Evolutionary conservation across 2,888 invertebrate genomes (phyloP), one percentile per base, ranked within the genome.

Genomic region (Biston betularia): DNA sequence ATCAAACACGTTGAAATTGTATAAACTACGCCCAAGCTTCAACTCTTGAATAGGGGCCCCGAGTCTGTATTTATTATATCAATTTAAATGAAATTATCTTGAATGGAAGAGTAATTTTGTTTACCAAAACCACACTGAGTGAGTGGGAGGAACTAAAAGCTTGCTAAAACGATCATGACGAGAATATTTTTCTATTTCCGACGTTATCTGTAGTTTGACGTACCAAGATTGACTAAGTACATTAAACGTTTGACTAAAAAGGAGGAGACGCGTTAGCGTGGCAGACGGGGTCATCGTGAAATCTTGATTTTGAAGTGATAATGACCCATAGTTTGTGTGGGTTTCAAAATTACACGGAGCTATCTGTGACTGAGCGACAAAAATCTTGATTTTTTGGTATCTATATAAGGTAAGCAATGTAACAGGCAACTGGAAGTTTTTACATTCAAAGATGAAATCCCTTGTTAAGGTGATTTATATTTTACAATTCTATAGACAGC

Each of bases 81-180:
- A 58, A 58, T 58, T 58, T 58, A 58, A 49, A 58, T 49, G 46
- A 58, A 58, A 58, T 49, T 46, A 57, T 46, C 35, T 34, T 49
- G 48, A 58, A 58, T 58, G 58, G 58, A 12, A 40, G 58, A 58
- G 48, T 58, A 58, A 58, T 40, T 63, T 63, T 56, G 49, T 63
- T 63, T 56, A 56, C 63, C 42, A 63, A 50, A 48, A 40, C 48
- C 49, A 38, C 34, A n/a, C n/a, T 49, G 38, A 38, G 9, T 15
- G 58, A 58, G 58, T 58, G 49, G 58, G 58, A 49, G 38, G 49
- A 8, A 40, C 40, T 49, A 49, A 58, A 58, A 40, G 56, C 56
- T 46, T 34, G 46, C 56, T 44, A 57, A 57, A 46, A 15, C 35
- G 46, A 35, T 14, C 46, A 46, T 35, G 56, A 46, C 56, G 24